phyloP scores from a whole-genome alignment of 2,888 invertebrate genomes.

The Patella depressa region DNA sequence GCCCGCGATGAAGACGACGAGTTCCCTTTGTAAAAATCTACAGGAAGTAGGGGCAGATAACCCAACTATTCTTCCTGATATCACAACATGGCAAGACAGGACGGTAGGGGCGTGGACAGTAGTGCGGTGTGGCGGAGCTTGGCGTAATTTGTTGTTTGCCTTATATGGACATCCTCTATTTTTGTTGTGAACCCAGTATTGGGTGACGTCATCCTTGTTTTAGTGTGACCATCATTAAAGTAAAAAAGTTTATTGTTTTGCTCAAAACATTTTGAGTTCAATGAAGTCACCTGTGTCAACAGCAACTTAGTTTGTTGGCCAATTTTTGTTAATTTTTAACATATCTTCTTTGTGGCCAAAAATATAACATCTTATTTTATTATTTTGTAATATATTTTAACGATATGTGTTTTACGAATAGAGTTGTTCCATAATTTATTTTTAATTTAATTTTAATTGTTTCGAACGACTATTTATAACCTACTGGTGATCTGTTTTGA shows the following conservation, averaged over 20 bases:
- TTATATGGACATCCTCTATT: conserved; percentile 5
- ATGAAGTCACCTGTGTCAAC: too few species aligned
- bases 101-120: neutral
- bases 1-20: conserved; percentile 19
- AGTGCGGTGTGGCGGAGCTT: neutral
- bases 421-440: conserved; percentile 5
- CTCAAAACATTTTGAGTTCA: too few species aligned
- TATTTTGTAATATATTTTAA: neutral
- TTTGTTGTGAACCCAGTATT: neutral
- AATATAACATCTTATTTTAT: neutral
- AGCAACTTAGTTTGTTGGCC: too few species aligned
- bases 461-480: neutral
- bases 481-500: neutral
- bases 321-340: neutral
- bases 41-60: neutral
- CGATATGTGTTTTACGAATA: neutral
- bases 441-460: conserved; percentile 1
- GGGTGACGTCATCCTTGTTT: neutral
- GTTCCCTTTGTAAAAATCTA: conserved; percentile 1
- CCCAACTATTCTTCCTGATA: neutral
- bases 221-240: neutral
- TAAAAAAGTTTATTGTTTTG: too few species aligned
- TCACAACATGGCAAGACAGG: neutral
- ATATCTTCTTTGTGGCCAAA: conserved; percentile 10
- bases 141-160: conserved; percentile 7